Evolutionary conservation across 2,888 invertebrate genomes (phyloP).

Genomic region (Drosophila pseudotalamancana): DNA sequence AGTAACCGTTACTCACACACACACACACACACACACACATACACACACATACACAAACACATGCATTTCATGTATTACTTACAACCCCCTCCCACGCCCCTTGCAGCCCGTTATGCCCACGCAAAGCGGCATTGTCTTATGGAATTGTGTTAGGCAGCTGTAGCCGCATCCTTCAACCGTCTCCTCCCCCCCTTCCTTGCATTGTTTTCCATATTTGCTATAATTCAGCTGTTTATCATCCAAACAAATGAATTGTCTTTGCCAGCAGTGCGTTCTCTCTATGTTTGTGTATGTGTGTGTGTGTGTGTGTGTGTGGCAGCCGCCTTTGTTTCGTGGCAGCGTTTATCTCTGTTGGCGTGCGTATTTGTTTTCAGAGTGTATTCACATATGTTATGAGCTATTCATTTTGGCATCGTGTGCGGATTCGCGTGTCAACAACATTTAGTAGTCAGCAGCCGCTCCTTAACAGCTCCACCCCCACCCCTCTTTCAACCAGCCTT

Average conservation of each 20-base stretch:
- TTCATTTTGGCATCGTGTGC: conserved; percentile 67
- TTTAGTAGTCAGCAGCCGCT: conserved; percentile 50
- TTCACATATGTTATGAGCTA: conserved; percentile 64
- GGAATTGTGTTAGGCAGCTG: conserved; percentile 45
- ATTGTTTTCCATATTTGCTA: conserved; percentile 72
- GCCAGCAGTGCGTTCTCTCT: conserved; percentile 39
- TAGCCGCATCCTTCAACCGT: conserved; percentile 28
- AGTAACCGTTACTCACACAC: conserved; percentile 13
- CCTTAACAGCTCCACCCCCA: conserved; percentile 15
- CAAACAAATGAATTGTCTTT: conserved; percentile 77
- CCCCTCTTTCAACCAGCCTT: neutral
- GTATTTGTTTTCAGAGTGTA: conserved; percentile 46
- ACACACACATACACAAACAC: neutral
- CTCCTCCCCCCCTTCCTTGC: conserved; percentile 45
- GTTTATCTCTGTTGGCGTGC: conserved; percentile 42
- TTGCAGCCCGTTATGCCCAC: conserved; percentile 30
- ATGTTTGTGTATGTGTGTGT: conserved; percentile 7
- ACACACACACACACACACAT: neutral
- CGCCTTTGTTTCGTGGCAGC: conserved; percentile 52
- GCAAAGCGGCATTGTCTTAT: conserved; percentile 53
- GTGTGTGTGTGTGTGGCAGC: conserved; percentile 30
- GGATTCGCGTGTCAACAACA: conserved; percentile 73
- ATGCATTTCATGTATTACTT: conserved; percentile 4
- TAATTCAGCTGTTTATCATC: conserved; percentile 74
- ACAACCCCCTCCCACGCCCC: neutral